Conservation (phyloP, 1,140 invertebrate species). For the Coptotermes formosanus region DNA sequence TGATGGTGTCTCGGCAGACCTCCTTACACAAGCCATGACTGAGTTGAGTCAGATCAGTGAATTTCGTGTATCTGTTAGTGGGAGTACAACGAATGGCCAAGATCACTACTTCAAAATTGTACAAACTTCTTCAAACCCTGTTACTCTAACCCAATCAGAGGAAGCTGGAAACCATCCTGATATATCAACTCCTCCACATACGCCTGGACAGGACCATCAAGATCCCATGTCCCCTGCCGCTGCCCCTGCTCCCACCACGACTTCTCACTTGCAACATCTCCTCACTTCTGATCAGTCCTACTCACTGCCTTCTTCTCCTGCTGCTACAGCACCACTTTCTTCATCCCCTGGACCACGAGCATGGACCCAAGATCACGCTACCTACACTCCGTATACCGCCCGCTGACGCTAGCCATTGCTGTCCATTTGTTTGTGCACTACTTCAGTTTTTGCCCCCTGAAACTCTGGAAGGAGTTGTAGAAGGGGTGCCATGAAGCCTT, state of each 20-base stretch:
- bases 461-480: conserved; percentile 26
- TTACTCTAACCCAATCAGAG: conserved; percentile 25
- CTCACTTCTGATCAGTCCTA: conserved; percentile 19
- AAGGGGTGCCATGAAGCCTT: conserved; percentile 13
- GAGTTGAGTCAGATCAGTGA: conserved; percentile 32
- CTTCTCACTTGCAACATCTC: conserved; percentile 14
- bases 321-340: conserved; percentile 20
- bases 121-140: conserved; percentile 28
- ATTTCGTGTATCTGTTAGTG: conserved; percentile 26
- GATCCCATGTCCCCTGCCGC: conserved; percentile 23
- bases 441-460: conserved; percentile 19
- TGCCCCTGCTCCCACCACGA: conserved; percentile 8
- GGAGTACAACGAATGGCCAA: not conserved
- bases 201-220: not conserved
- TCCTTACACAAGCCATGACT: conserved; percentile 34
- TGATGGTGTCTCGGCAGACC: conserved; percentile 32
- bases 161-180: not conserved
- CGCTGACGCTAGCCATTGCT: conserved; percentile 31
- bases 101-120: conserved; percentile 35
- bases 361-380: conserved; percentile 28
- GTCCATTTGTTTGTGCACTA: conserved; percentile 15
- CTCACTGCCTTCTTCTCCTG: conserved; percentile 28
- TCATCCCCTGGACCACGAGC: conserved; percentile 8
- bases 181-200: not conserved
- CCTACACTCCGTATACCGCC: conserved; percentile 35